phyloP scores from a whole-genome alignment of 2,797 vertebrate genomes.

The Intellagama lesueurii region DNA sequence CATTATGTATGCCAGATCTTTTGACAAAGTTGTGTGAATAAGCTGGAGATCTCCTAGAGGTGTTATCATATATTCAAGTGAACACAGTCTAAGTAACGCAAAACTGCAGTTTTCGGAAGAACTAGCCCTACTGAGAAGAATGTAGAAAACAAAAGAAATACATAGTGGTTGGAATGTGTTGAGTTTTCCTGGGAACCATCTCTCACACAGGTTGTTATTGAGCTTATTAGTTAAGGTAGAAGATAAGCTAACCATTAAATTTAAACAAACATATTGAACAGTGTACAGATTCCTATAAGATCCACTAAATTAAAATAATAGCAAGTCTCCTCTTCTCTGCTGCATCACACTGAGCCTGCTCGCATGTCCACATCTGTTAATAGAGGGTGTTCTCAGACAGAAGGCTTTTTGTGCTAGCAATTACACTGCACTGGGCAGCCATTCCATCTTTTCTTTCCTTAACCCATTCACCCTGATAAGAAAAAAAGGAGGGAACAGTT shows the following conservation, averaged over 20 bases:
- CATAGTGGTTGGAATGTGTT: not conserved
- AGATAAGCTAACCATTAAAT: not conserved
- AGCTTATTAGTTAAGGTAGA: not conserved
- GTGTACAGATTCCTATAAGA: not conserved
- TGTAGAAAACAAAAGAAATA: not conserved
- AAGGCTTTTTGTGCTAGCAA: no score
- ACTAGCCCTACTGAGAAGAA: not conserved
- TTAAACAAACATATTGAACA: not conserved
- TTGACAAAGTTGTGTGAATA: not conserved
- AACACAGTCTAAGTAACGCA: not conserved
- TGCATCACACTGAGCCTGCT: not conserved
- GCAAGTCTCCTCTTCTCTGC: not conserved
- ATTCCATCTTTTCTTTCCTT: no score
- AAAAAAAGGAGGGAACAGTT: no score
- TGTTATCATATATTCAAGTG: not conserved
- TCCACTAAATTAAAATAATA: not conserved
- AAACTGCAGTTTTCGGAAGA: not conserved
- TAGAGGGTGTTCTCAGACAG: no score
- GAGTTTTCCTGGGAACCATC: not conserved
- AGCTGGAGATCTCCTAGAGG: not conserved
- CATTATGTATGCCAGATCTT: not conserved
- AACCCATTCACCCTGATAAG: no score
- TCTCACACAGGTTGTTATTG: not conserved
- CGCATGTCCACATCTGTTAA: not conserved
- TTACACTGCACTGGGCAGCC: no score